A percentile compares a stretch with the other conserved stretches of the same genome.
Conservation (phyloP, 2,113 vertebrate species). For the Pelmatolapia mariae region DNA sequence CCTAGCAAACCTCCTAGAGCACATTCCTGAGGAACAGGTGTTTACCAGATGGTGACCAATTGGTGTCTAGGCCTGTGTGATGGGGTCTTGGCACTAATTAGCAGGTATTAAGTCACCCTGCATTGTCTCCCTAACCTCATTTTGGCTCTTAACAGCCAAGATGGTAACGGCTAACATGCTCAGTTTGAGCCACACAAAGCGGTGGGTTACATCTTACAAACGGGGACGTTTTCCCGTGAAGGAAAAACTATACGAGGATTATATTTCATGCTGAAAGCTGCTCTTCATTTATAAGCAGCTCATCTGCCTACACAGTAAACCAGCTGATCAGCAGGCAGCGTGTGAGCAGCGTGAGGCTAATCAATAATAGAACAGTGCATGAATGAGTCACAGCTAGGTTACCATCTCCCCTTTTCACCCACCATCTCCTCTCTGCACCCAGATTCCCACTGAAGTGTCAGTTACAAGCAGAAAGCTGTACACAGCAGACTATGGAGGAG, state of each 20-base stretch:
- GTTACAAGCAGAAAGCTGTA: background rate
- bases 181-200: background rate
- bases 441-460: slow-evolving; percentile 20
- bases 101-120: background rate
- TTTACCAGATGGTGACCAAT: background rate
- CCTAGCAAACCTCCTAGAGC: background rate
- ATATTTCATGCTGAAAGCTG: background rate
- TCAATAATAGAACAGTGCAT: background rate
- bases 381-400: background rate
- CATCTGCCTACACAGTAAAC: background rate
- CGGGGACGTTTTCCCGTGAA: rapidly evolving
- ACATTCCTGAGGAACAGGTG: background rate
- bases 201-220: background rate
- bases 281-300: background rate
- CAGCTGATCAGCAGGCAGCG: background rate
- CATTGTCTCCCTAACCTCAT: background rate
- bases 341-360: background rate
- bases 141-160: background rate
- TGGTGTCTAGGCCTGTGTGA: background rate
- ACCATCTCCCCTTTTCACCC: background rate
- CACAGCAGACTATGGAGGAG: background rate
- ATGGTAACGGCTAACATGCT: background rate
- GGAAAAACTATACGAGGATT: background rate
- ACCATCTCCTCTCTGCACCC: background rate
- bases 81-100: background rate